Base-by-base conservation (phyloP, 2,888 invertebrate species). In the Alloscopus bannaensis region DNA sequence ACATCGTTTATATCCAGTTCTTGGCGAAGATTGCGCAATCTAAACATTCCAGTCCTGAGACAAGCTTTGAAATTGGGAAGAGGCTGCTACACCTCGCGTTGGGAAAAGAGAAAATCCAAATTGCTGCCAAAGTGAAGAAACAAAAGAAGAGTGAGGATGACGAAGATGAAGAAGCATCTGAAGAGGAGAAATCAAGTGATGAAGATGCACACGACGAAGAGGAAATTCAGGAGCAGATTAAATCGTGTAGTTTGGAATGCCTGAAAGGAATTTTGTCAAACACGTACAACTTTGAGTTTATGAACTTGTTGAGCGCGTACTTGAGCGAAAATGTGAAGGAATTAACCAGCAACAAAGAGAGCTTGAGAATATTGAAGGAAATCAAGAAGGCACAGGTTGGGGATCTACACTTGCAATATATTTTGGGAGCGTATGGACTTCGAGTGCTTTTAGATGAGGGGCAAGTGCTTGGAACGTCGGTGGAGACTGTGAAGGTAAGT, bases 331-430 rank as follows among this genome's bases (percentile, higher is more conserved):
- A 62, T 16, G 16, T n/a, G 3, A 65, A 69, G 31, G 24, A 22
- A 8, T 24, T 75, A 11, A 45, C 42, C 16, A 31, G 29, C 3
- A 55, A 57, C 20, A n/a, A 45, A 8, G 47, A 68, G 0, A 52
- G 36, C 1, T 22, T 64, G 18, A 64, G 70, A 13, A 11, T 24
- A n/a, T 16, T 81, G 13, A 81, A 81, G 20, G 42, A 50, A 2
- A 47, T 60, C 22, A 72, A 50, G 36, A 81, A 81, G 42, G 45
- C 45, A 2, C 16, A 18, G 28, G 55, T 65, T 11, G 72, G 57
- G 1, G 60, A 78, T 40, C 28, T 13, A 11, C 57, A 69, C 42
- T 59, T 78, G 3, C 31, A 60, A 40, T 69, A 66, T 42, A 26
- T 78, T 1, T 11, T 78, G 6, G 22, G 20, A n/a, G 45, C 72